Evolutionary conservation across 2,113 vertebrate species (phyloP).

Genomic region (Orientallactaga bullata): DNA sequence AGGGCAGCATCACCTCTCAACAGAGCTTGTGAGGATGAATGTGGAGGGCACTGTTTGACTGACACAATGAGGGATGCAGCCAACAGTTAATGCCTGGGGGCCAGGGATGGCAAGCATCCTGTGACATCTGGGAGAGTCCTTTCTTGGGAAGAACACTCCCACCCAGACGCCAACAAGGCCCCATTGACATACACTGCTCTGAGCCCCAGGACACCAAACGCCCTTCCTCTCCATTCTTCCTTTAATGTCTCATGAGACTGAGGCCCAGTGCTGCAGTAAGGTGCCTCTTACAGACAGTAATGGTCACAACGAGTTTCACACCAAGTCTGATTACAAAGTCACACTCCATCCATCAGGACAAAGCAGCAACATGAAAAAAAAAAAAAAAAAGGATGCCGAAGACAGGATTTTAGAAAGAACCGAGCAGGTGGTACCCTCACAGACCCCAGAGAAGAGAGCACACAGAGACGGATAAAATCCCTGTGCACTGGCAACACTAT

Average conservation of each 20-base stretch:
- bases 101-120: constrained; percentile 10
- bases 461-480: background rate
- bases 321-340: background rate
- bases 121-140: background rate
- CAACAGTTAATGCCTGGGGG: background rate
- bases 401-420: background rate
- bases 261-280: background rate
- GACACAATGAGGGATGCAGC: background rate
- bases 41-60: background rate
- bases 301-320: background rate
- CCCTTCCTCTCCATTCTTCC: background rate
- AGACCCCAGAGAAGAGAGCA: background rate
- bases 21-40: background rate
- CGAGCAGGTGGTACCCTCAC: background rate
- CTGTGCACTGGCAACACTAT: constrained; percentile 47
- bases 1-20: background rate
- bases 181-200: background rate
- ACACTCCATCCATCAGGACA: background rate
- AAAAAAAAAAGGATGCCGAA: background rate
- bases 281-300: background rate
- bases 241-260: background rate
- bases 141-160: background rate
- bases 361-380: background rate
- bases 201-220: background rate
- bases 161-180: background rate